phyloP scores from a whole-genome alignment of 1,140 invertebrate genomes.

The Drosophila equinoxialis region DNA sequence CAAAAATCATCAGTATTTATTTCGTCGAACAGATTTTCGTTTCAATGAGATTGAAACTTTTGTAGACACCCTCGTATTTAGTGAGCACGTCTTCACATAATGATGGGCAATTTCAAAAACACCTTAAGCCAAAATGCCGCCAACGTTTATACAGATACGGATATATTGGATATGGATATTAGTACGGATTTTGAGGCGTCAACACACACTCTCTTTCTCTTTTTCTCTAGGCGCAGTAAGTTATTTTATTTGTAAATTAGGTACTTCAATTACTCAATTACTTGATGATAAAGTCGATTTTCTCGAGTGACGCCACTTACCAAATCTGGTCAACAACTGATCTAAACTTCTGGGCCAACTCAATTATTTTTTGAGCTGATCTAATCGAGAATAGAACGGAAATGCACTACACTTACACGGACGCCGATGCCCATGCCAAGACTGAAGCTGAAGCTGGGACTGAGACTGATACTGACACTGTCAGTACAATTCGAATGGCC shows the following conservation, averaged over 20 bases:
- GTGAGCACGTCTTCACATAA: constrained; percentile 54
- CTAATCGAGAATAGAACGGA: constrained; percentile 46
- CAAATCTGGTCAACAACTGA: constrained; percentile 44
- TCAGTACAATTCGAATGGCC: constrained; percentile 18
- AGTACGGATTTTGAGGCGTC: constrained; percentile 11
- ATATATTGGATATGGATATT: background rate
- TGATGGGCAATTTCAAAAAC: constrained; percentile 80
- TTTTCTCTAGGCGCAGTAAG: constrained; percentile 34
- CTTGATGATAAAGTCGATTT: constrained; percentile 45
- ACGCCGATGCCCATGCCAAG: background rate
- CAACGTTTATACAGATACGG: constrained; percentile 43
- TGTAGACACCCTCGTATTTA: constrained; percentile 41
- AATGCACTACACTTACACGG: constrained; percentile 27
- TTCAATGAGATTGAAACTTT: constrained; percentile 4
- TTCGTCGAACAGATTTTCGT: too few species aligned
- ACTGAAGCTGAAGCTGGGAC: background rate
- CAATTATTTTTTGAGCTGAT: constrained; percentile 52
- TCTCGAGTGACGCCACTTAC: background rate
- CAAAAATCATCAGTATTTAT: background rate
- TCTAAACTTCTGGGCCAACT: constrained; percentile 36
- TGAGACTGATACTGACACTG: background rate
- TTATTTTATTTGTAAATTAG: constrained; percentile 78
- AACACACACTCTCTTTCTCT: constrained; percentile 30
- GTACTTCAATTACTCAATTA: constrained; percentile 81
- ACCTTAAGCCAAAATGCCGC: constrained; percentile 55